A percentile compares a stretch with the other conserved stretches of the same genome.
Evolutionary conservation across 2,113 vertebrate species (phyloP).

Genomic region (Festucalex cinctus): DNA sequence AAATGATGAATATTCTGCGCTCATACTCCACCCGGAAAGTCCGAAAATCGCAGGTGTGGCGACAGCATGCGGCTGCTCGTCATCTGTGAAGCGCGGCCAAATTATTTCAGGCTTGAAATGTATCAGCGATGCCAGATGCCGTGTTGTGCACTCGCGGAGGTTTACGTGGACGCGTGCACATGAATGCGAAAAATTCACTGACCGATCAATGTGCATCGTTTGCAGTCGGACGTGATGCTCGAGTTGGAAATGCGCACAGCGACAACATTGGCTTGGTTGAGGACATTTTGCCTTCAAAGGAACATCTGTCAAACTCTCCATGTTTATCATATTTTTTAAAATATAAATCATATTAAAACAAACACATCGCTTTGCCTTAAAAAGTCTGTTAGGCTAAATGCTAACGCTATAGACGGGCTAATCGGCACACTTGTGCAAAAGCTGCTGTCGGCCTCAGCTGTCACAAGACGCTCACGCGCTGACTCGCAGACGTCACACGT

Average conservation of each 20-base stretch:
- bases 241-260: background rate
- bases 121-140: slow-evolving; percentile 6
- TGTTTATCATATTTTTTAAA: no score
- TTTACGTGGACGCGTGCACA: slow-evolving; percentile 4
- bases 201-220: slow-evolving; percentile 7
- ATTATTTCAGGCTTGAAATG: slow-evolving; percentile 2
- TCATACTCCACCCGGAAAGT: no score
- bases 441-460: no score
- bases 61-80: background rate
- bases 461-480: no score
- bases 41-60: background rate
- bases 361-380: no score
- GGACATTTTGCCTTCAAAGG: background rate
- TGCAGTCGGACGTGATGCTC: slow-evolving; percentile 3
- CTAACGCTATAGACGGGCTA: no score
- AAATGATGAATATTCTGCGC: background rate
- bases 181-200: slow-evolving; percentile 21
- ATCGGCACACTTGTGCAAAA: no score
- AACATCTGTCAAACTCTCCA: no score
- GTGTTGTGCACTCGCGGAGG: background rate
- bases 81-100: background rate
- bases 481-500: no score
- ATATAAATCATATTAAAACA: no score
- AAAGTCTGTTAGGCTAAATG: no score
- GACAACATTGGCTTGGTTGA: background rate